phyloP scores from a whole-genome alignment of 1,140 invertebrate genomes.

The Bombus impatiens region DNA sequence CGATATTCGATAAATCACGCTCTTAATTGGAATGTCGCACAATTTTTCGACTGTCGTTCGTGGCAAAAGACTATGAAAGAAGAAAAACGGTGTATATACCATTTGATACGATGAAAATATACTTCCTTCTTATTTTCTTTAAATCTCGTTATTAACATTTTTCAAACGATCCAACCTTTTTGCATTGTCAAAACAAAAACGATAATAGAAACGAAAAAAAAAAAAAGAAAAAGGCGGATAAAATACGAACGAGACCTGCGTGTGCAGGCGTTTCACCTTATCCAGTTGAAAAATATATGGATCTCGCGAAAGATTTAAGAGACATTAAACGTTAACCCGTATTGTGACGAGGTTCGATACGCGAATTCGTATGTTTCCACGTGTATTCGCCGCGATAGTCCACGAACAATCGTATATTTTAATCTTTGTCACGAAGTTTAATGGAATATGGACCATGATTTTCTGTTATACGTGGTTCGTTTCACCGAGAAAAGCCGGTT shows the following conservation, averaged over 20 bases:
- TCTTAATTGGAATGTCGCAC: no score
- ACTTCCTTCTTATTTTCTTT: no score
- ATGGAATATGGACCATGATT: slow-evolving; percentile 40
- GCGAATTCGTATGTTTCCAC: background rate
- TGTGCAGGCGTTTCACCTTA: background rate
- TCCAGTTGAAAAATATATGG: background rate
- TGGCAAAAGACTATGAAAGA: no score
- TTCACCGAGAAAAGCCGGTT: background rate
- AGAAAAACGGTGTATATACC: no score
- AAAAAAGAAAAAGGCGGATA: no score
- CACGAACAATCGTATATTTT: slow-evolving; percentile 27
- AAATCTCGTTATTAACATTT: no score
- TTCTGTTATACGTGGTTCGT: slow-evolving; percentile 27
- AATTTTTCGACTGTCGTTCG: no score
- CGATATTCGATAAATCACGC: no score
- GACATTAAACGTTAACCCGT: slow-evolving; percentile 37
- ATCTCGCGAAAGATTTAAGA: slow-evolving; percentile 18
- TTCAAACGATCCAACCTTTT: no score
- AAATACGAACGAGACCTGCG: background rate
- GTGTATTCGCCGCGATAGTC: background rate
- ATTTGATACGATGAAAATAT: no score
- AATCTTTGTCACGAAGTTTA: slow-evolving; percentile 41
- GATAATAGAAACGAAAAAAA: no score
- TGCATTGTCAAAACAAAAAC: no score
- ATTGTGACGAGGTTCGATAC: background rate